phyloP scores from a whole-genome alignment of 2,113 vertebrate species.

The Petromus typicus region DNA sequence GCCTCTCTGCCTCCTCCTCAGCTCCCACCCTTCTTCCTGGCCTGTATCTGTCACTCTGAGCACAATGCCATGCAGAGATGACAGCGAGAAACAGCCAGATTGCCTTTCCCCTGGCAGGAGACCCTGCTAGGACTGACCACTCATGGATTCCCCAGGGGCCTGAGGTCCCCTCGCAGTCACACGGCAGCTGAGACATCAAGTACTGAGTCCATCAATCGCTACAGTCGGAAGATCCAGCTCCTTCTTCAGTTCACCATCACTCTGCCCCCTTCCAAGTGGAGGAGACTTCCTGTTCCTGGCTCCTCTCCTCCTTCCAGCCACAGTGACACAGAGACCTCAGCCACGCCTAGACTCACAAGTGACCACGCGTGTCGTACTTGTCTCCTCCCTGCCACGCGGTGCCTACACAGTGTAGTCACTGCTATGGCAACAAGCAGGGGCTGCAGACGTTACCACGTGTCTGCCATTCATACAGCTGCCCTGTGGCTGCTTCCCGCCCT shows the following conservation, averaged over 20 bases:
- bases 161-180: background rate
- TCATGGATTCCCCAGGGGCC: background rate
- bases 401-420: background rate
- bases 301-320: background rate
- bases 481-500: background rate
- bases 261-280: background rate
- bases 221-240: background rate
- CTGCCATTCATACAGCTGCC: background rate
- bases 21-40: background rate
- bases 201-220: background rate
- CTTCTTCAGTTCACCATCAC: background rate
- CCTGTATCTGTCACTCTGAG: background rate
- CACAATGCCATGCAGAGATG: background rate
- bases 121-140: background rate
- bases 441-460: background rate
- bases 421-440: background rate
- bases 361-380: accelerated
- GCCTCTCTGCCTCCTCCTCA: background rate
- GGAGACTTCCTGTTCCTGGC: background rate
- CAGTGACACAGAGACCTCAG: background rate
- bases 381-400: background rate
- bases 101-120: background rate
- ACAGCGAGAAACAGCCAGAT: background rate
- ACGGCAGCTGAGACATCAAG: background rate
- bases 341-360: background rate